Evolutionary conservation across 1,140 invertebrate species (phyloP).

Genomic region (Drosophila insularis): DNA sequence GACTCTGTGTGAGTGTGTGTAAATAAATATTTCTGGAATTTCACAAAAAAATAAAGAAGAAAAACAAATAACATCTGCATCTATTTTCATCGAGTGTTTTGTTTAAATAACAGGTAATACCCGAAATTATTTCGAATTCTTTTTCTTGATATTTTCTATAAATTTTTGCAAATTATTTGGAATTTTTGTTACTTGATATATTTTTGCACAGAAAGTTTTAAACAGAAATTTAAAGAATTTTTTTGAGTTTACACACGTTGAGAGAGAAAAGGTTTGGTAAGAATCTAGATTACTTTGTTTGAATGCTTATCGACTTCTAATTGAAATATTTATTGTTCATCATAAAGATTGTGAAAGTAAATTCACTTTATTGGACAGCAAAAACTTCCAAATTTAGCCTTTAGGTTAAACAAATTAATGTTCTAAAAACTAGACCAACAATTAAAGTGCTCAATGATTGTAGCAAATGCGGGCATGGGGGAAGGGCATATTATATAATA

Average conservation of each 20-base stretch:
- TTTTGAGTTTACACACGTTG: too few species aligned
- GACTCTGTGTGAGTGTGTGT: constrained; percentile 27
- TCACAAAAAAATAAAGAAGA: constrained; percentile 3
- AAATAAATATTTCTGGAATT: constrained; percentile 47
- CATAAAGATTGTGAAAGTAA: neutral
- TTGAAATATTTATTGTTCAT: neutral
- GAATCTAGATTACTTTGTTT: too few species aligned
- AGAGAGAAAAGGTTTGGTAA: too few species aligned
- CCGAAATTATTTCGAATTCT: constrained; percentile 13
- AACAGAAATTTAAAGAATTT: too few species aligned
- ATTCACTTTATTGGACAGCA: neutral
- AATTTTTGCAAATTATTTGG: too few species aligned
- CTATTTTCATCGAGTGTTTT: constrained; percentile 46
- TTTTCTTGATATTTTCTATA: neutral
- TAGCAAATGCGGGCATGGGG: neutral
- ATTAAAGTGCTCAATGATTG: constrained; percentile 11
- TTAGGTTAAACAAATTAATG: neutral
- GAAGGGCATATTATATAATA: neutral
- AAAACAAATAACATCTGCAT: constrained; percentile 65
- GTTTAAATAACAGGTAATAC: constrained; percentile 66
- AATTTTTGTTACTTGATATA: too few species aligned
- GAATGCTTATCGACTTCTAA: neutral
- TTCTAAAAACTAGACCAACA: neutral
- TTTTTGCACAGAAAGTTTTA: too few species aligned
- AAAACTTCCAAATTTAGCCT: too few species aligned